Percentiles rank a stretch among this genome's conserved stretches.
Evolutionary conservation across 2,797 vertebrate genomes (phyloP).

Genomic region (Philypnodon macrostomus): DNA sequence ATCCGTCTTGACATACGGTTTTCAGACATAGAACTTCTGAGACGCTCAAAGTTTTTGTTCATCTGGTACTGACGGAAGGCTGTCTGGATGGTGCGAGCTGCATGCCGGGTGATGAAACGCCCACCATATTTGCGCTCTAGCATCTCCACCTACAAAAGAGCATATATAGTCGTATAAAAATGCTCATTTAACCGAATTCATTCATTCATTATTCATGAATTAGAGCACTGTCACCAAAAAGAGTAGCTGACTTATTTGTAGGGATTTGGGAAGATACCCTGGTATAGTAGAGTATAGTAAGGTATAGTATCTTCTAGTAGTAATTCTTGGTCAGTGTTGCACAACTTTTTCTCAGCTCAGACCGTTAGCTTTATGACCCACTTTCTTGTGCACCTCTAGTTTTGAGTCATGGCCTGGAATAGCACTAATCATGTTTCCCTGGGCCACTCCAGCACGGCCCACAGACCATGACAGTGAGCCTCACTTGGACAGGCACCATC

Average conservation of each 20-base stretch:
- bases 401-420: constrained; percentile 13
- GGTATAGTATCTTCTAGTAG: too few species aligned
- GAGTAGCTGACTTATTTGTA: not conserved
- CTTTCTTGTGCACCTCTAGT: constrained; percentile 15
- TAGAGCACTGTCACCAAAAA: too few species aligned
- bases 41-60: constrained; percentile 98
- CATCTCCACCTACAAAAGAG: constrained; percentile 90
- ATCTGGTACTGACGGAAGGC: constrained; percentile 99
- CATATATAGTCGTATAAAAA: not conserved
- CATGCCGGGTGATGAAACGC: constrained; percentile 96
- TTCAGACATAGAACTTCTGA: constrained; percentile 98
- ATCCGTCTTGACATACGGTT: constrained; percentile 97
- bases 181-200: too few species aligned
- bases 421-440: constrained; percentile 37
- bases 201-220: too few species aligned
- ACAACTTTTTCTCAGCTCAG: not conserved
- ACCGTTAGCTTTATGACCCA: constrained; percentile 12
- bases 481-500: constrained; percentile 19
- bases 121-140: constrained; percentile 98
- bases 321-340: not conserved
- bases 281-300: not conserved
- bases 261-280: too few species aligned
- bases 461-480: constrained; percentile 15
- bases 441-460: constrained; percentile 10
- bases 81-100: constrained; percentile 95